Conservation (phyloP, 2,888 invertebrate genomes). For the Apomyelois bistriatella region DNA sequence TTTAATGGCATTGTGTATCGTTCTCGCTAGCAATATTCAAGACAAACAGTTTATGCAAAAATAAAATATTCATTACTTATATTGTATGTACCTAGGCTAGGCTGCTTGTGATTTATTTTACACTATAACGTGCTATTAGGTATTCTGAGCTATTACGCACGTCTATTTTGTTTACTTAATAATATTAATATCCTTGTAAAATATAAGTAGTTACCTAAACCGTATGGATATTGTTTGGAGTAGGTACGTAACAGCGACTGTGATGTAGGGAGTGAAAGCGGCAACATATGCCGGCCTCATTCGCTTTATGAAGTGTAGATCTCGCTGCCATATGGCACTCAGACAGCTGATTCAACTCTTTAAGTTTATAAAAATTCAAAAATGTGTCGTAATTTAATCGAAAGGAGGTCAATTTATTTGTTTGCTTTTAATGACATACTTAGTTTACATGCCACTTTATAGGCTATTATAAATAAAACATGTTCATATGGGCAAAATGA, state of each 20-base stretch:
- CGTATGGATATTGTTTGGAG: slow-evolving; percentile 11
- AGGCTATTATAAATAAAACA: neutral
- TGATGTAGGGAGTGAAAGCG: slow-evolving; percentile 75
- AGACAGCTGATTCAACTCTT: slow-evolving; percentile 64
- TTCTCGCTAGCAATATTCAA: too few relatives aligned
- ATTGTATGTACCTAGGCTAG: neutral
- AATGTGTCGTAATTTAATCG: slow-evolving; percentile 17
- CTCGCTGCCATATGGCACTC: slow-evolving; percentile 70
- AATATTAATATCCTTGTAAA: neutral
- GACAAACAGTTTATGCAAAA: neutral
- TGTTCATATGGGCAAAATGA: neutral
- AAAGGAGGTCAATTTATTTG: slow-evolving; percentile 8
- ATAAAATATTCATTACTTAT: neutral
- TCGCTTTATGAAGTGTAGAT: slow-evolving; percentile 69
- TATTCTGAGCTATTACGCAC: slow-evolving; percentile 25
- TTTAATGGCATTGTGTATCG: too few relatives aligned
- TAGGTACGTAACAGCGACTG: slow-evolving; percentile 54
- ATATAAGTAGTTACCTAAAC: neutral
- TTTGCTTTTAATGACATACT: neutral
- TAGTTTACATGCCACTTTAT: neutral
- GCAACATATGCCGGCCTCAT: slow-evolving; percentile 74
- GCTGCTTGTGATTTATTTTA: too few relatives aligned
- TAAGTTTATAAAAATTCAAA: slow-evolving; percentile 22
- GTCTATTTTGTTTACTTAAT: slow-evolving; percentile 13
- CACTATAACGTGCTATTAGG: too few relatives aligned